Evolutionary conservation across 2,888 invertebrate species (phyloP), one percentile per base, ranked within the genome.

Genomic region (Plebejus argus): DNA sequence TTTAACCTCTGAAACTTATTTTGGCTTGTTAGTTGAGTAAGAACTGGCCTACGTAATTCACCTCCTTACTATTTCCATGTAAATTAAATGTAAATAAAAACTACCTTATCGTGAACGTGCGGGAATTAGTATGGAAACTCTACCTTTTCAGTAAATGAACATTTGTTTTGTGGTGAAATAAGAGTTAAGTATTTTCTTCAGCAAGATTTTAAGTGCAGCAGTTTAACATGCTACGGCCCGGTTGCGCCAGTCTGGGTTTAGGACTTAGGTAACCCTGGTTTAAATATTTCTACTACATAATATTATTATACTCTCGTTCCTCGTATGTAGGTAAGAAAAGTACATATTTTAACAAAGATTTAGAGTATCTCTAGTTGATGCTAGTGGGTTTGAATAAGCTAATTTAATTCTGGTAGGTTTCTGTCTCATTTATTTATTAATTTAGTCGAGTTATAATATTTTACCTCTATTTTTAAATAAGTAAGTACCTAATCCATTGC

Each of bases 81-180:
- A 66, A 66, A 66, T 66, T 66, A 33, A 28, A 66, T 66, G 66
- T 66, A 33, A 66, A 66, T 61, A 10, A 66, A 66, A 66, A 15
- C 18, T 33, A 66, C 66, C 15, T 66, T 66, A 33, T 66, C 66
- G 20, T 66, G 5, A 66, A 28, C 12, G 1, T 6, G 10, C 5
- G 66, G 66, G 66, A 33, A 18, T 66, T 33, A 66, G 6, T 33
- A 18, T 28, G 28, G 6, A 33, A 15, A 28, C 28, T 15, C 15
- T 15, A 66, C 28, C 28, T 6, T 66, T 61, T 23, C 61, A 23
- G 15, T 3, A 28, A 66, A 66, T 66, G 18, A 66, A 66, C 20
- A 28, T 66, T 66, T 66, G 66, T 66, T 66, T 33, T 66, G 66
- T 33, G 66, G 66, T 33, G 1, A 66, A 66, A 66, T 66, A 33